phyloP scores from a whole-genome alignment of 2,113 vertebrate genomes.

The Lethenteron camtschaticum region DNA sequence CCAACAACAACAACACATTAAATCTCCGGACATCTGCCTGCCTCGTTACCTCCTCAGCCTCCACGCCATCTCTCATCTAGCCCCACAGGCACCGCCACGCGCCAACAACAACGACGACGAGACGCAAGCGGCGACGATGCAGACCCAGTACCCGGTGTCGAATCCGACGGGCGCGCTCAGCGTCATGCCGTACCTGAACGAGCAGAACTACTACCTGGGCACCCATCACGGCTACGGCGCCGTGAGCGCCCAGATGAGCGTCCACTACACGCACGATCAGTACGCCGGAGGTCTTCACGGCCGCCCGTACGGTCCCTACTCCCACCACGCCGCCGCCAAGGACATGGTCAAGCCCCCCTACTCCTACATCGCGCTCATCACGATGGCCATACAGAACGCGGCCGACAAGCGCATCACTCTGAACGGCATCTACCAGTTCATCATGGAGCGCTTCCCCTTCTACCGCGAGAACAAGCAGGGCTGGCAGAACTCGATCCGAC shows the following conservation, averaged over 20 bases:
- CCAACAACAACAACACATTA: no score
- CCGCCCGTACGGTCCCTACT: constrained; percentile 38
- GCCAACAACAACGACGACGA: no score
- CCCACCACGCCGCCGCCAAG: constrained; percentile 33
- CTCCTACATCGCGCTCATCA: constrained; percentile 48
- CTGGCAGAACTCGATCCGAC: constrained; percentile 48
- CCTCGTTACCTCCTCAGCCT: no score
- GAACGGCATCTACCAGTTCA: constrained; percentile 50
- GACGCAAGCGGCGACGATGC: constrained; percentile 20
- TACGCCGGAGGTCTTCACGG: constrained; percentile 30
- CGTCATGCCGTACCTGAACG: constrained; percentile 42
- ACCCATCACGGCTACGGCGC: constrained; percentile 30
- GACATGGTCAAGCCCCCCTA: constrained; percentile 45
- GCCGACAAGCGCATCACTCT: constrained; percentile 43
- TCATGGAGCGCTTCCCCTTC: constrained; percentile 52
- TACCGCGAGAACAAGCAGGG: constrained; percentile 47
- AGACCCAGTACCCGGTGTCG: constrained; percentile 43
- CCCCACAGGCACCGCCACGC: no score
- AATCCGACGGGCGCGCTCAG: constrained; percentile 33
- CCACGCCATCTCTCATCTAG: no score
- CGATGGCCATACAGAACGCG: constrained; percentile 48
- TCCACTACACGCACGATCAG: constrained; percentile 35
- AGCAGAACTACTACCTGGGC: constrained; percentile 39
- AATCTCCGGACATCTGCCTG: no score
- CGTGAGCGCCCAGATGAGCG: constrained; percentile 36